Evolutionary conservation across 2,797 vertebrate genomes (phyloP), one percentile per base, ranked within the genome.

Genomic region (Gymnoscopelus microlampas): DNA sequence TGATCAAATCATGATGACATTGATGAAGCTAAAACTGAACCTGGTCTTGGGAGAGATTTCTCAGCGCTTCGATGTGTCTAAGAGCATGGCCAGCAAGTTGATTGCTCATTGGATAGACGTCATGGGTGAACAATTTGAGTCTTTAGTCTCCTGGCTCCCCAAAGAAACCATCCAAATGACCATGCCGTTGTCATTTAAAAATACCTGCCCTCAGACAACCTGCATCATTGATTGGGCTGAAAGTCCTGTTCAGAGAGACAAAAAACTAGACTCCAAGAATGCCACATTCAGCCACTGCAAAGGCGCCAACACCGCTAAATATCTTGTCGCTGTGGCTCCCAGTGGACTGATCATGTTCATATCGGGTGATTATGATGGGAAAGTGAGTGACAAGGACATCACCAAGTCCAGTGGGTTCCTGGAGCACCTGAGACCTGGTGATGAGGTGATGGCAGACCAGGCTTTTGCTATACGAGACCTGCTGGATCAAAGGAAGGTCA

Each of bases 381-480:
- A 29, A 55, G 39, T 44, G 15, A 72, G 54, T 29, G 70, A 63
- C 44, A 54, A 56, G 35, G 70, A 39, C 53, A 66, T 56, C 32
- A 55, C 63, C 14, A 5, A 39, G 9, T 19, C 44, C 12, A 39
- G 29, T 10, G 53, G 13, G 1, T 66, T 66, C 35, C 49, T 74
- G 54, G 66, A 74, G 4, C 64, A 64, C 24, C 19, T 74, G 24
- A 7, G 47, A 4, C 48, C 60, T 53, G 72, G 72, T 6, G 72
- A 69, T 74, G 54, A 74, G 39, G 53, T 74, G 4, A 68, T 69
- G 60, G 72, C 60, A 47, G 72, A 68, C 50, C 3, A 54, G 6
- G 66, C 60, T 0, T 75, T 75, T n/a, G 29, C 54, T 14, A 65
- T 70, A 19, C 3, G 39, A 5, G 49, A 75, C 26, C 14, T 70